Conservation (phyloP, 1,140 invertebrate species). For the Magallana ariakensis region DNA sequence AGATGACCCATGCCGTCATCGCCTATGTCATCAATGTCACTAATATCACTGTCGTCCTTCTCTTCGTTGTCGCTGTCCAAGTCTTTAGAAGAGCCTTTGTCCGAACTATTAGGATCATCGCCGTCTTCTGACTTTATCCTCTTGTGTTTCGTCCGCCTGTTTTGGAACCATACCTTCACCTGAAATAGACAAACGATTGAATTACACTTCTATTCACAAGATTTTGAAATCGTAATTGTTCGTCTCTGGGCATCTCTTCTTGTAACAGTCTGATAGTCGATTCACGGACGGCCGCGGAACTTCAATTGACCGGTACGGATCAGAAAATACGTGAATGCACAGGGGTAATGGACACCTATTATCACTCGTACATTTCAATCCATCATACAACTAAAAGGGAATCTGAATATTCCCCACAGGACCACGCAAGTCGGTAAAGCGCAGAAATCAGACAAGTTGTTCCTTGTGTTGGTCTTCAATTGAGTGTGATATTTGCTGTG, state of each 20-base stretch:
- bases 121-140: conserved; percentile 97
- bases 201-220: neutral
- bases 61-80: conserved; percentile 37
- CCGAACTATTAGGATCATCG: conserved; percentile 40
- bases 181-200: conserved; percentile 79
- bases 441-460: conserved; percentile 24
- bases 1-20: conserved; percentile 28
- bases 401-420: neutral
- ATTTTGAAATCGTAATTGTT: neutral
- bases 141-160: conserved; percentile 98
- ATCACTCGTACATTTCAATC: neutral
- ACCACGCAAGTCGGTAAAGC: conserved; percentile 8
- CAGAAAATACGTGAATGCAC: neutral
- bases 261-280: neutral
- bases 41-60: conserved; percentile 47
- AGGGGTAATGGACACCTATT: neutral
- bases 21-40: conserved; percentile 49
- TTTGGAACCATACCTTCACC: conserved; percentile 99
- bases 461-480: conserved; percentile 8
- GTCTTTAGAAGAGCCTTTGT: neutral
- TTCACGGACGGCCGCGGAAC: neutral
- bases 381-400: neutral
- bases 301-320: conserved; percentile 2
- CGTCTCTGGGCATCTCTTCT: neutral
- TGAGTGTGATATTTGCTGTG: conserved; percentile 33